Conservation (phyloP, 2,113 vertebrate genomes). For the Dryoscopus gambensis region DNA sequence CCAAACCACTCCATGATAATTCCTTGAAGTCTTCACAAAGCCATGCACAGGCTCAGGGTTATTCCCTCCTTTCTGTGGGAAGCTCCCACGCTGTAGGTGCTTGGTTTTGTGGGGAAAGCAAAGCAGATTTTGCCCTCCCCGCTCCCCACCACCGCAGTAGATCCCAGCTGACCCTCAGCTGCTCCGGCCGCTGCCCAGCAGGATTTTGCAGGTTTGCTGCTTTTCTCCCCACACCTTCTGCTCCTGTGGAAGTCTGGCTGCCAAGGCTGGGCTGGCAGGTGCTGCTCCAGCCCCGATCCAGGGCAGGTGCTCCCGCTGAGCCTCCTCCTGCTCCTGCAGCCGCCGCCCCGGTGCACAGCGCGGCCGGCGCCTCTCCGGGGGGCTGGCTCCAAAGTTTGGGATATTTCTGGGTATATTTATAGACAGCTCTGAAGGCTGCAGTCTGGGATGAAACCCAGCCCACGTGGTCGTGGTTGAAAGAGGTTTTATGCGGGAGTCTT, state of each 20-base stretch:
- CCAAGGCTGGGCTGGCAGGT: not conserved
- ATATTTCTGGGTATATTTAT: not conserved
- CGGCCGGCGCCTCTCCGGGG: fast-evolving
- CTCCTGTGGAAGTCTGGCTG: not conserved
- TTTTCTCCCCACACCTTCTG: not conserved
- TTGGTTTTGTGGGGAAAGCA: not conserved
- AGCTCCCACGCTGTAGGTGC: fast-evolving
- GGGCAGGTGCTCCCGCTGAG: not conserved
- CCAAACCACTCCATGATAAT: not conserved
- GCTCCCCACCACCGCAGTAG: fast-evolving
- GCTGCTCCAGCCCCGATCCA: not conserved
- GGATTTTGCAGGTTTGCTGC: not conserved
- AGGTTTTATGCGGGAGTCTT: not conserved
- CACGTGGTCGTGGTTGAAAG: not conserved
- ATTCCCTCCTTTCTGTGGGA: not conserved
- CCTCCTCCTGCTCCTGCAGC: not conserved
- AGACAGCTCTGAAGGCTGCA: not conserved
- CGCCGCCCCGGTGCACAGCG: fast-evolving
- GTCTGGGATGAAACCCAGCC: not conserved
- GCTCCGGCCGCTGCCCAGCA: not conserved
- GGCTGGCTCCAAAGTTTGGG: not conserved
- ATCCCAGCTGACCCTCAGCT: not conserved
- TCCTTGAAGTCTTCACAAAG: not conserved
- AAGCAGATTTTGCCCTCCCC: not conserved
- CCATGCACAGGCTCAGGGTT: not conserved